Base-by-base conservation (phyloP, 2,888 invertebrate species). In the Ennomos quercinarius region DNA sequence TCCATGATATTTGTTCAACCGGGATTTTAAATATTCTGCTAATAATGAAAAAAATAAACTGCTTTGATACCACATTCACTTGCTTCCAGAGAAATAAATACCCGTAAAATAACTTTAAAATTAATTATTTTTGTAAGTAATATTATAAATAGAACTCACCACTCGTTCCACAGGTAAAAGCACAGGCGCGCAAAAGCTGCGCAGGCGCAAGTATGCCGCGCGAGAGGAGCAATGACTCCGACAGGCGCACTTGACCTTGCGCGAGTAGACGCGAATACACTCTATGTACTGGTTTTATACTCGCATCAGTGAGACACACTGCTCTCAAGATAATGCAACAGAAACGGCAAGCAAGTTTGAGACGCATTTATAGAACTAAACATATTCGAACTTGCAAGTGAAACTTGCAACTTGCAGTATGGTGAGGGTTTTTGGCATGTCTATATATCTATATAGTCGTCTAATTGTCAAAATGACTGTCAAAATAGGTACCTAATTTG, bases 201-300 rank as follows among this genome's bases (percentile, higher is more conserved):
- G 79, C 76, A 57, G 61, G 72, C 78, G 81, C 83, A 77, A 69
- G 76, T 78, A 81, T 80, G 79, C 83, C 69, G 66, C 73, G 71
- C 73, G 77, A 79, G 81, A 79, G 76, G 91, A 89, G 91, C 91
- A 91, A 91, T 91, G 91, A 91, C 91, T 91, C 76, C 80, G 81
- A 74, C 78, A 82, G 78, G 85, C 86, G 87, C 86, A 83, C 90
- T 88, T 91, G 91, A 91, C 91, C 91, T 91, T 91, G 90, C 77
- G 78, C 80, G 78, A 86, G 89, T 91, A 87, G 81, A 86, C 85
- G 89, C 91, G 86, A 90, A 89, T 84, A 83, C 77, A 70, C 78
- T 76, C 76, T 77, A 73, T 80, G 79, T 86, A 87, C 90, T 83
- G 82, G 87, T 89, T 91, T 88, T 91, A 91, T 91, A 91, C 88